Conservation (phyloP, 2,113 vertebrate genomes). For the Rhinolophus ferrumequinum region DNA sequence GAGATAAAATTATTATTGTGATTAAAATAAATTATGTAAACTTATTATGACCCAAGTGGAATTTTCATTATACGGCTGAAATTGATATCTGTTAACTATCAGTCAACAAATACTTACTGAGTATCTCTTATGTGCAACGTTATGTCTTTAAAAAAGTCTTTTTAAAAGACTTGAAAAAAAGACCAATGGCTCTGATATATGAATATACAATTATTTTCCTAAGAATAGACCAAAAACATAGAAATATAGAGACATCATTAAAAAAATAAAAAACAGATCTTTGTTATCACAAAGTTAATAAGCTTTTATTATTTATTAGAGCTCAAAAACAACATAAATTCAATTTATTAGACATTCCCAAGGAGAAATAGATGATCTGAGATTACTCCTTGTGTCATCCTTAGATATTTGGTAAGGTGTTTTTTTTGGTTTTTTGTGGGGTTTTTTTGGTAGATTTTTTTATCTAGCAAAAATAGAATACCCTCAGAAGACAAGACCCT, state of each 20-base stretch:
- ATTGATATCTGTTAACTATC: background rate
- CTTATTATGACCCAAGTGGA: background rate
- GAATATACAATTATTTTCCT: background rate
- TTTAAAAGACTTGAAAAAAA: background rate
- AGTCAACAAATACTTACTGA: background rate
- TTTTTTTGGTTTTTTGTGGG: background rate
- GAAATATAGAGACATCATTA: background rate
- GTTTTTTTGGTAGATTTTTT: background rate
- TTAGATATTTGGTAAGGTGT: background rate
- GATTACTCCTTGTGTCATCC: background rate
- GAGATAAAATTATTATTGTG: background rate
- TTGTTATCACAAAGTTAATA: background rate
- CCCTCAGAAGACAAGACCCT: background rate
- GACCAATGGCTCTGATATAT: background rate
- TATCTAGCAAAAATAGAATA: background rate
- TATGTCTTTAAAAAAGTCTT: background rate
- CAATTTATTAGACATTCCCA: background rate
- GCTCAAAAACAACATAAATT: background rate
- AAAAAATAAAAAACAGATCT: background rate
- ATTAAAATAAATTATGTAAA: slow-evolving; percentile 22
- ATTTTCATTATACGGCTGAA: background rate
- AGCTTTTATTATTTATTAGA: background rate
- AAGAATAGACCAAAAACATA: background rate
- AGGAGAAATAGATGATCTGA: background rate
- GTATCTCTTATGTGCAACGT: background rate